Evolutionary conservation across 2,888 invertebrate genomes (phyloP).

Genomic region (Cephus nigrinus): DNA sequence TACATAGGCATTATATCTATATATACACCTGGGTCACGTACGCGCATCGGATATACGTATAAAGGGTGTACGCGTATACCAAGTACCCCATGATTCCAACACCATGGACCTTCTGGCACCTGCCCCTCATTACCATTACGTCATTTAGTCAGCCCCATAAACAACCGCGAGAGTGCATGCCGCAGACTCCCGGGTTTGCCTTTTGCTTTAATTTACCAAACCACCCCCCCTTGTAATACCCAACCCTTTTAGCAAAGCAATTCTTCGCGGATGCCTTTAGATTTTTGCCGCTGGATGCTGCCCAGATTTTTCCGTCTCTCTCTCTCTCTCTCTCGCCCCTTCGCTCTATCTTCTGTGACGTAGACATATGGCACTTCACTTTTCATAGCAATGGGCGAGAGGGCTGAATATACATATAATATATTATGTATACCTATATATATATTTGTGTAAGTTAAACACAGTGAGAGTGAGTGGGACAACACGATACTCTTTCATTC

Average conservation of each 20-base stretch:
- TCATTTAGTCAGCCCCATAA: constrained; percentile 24
- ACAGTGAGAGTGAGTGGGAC: not conserved
- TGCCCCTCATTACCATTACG: constrained; percentile 42
- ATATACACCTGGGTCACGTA: not conserved
- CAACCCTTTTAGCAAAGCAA: not conserved
- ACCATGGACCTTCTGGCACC: constrained; percentile 42
- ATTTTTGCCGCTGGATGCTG: not conserved
- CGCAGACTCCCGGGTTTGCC: not conserved
- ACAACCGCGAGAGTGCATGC: not conserved
- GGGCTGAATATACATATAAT: not conserved
- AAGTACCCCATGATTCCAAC: not conserved
- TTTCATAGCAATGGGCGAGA: constrained; percentile 41
- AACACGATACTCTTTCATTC: not conserved
- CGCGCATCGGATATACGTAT: not conserved
- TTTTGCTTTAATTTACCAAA: not conserved
- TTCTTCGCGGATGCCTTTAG: not conserved
- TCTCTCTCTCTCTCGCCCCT: constrained; percentile 9
- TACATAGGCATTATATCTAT: constrained; percentile 4
- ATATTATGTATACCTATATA: not conserved
- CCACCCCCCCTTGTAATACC: not conserved
- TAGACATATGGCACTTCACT: constrained; percentile 54
- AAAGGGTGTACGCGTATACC: not conserved
- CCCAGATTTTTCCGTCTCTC: not conserved
- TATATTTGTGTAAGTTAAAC: not conserved
- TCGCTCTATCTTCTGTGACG: constrained; percentile 39